These are phyloP conservation scores for Lophochroa leadbeateri DNA, from an alignment of 2,113 vertebrate species.

Conservation along the genomic window DNA sequence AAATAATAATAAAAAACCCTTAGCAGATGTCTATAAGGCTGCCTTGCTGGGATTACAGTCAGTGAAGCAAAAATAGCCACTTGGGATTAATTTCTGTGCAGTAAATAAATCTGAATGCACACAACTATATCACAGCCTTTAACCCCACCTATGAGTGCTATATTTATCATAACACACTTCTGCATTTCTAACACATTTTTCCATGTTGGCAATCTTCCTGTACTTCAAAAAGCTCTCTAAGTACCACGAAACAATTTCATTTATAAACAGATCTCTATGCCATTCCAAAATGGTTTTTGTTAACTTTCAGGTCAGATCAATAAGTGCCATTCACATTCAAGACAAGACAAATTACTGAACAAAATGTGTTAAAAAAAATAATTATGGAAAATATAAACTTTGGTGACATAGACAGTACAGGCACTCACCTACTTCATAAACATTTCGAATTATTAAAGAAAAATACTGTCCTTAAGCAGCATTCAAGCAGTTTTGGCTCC, in stretches of 20 bases:
- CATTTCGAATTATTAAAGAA: neutral
- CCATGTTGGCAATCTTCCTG: slow-evolving; percentile 6
- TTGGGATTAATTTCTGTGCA: slow-evolving; percentile 26
- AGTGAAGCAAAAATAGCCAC: slow-evolving; percentile 26
- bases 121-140: slow-evolving; percentile 6
- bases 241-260: slow-evolving; percentile 10
- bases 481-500: neutral
- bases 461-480: neutral
- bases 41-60: neutral
- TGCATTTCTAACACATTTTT: slow-evolving; percentile 39
- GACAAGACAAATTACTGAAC: neutral
- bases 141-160: slow-evolving; percentile 5
- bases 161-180: slow-evolving; percentile 37
- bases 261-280: slow-evolving; percentile 19
- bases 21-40: slow-evolving; percentile 14
- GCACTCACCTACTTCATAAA: neutral
- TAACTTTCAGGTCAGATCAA: neutral
- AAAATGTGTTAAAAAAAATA: neutral
- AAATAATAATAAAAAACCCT: slow-evolving; percentile 44
- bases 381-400: neutral
- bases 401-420: neutral
- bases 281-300: slow-evolving; percentile 3
- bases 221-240: slow-evolving; percentile 43
- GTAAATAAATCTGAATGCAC: slow-evolving; percentile 46
- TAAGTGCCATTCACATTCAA: neutral